Conservation (phyloP, 2,888 invertebrate species). For the Lamproptera curius region DNA sequence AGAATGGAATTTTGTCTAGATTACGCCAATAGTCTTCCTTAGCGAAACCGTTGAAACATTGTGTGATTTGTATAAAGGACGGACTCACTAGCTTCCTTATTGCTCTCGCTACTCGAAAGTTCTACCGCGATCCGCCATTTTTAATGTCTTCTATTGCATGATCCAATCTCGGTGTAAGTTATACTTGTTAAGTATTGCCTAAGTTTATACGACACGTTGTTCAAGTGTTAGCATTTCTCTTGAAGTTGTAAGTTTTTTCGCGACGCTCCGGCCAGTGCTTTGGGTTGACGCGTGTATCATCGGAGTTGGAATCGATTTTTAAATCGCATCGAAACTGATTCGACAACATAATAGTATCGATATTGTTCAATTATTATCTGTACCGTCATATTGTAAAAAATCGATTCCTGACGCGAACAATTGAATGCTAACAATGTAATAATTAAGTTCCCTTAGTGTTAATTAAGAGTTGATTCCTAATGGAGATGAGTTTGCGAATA, state of each 20-base stretch:
- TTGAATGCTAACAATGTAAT: constrained; percentile 23
- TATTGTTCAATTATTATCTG: no score
- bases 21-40: constrained; percentile 20
- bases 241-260: constrained; percentile 65
- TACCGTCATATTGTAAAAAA: background rate
- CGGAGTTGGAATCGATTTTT: constrained; percentile 13
- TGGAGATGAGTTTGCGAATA: constrained; percentile 39
- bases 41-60: constrained; percentile 11
- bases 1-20: constrained; percentile 5
- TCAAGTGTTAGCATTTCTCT: constrained; percentile 70
- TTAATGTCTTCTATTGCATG: constrained; percentile 29
- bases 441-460: constrained; percentile 47
- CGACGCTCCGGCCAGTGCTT: no score
- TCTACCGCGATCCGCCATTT: constrained; percentile 17
- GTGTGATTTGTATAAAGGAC: no score
- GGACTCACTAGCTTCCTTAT: no score
- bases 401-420: constrained; percentile 19
- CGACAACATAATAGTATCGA: no score
- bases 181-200: constrained; percentile 71
- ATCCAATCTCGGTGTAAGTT: constrained; percentile 52
- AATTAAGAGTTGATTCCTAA: constrained; percentile 32
- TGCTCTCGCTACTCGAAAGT: no score
- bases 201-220: constrained; percentile 69
- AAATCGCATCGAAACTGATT: background rate
- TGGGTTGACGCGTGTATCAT: no score